phyloP scores from a whole-genome alignment of 2,797 vertebrate species.

The Sternotherus odoratus region DNA sequence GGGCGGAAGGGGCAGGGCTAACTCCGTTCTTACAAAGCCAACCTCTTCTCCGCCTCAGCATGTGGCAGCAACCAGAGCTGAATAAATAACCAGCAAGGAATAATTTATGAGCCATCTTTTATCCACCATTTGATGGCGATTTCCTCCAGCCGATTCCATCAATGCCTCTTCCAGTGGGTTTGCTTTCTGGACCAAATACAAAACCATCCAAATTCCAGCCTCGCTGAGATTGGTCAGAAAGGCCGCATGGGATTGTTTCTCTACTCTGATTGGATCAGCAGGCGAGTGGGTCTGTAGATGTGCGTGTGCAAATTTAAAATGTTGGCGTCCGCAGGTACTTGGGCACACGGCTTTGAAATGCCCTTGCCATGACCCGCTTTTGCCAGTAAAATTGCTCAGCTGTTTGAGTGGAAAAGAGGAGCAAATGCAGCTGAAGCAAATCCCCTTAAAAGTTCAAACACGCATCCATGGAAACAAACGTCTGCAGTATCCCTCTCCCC shows the following conservation, averaged over 20 bases:
- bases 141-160: neutral
- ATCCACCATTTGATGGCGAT: neutral
- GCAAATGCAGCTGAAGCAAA: neutral
- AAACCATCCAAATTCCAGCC: neutral
- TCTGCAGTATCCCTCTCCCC: neutral
- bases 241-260: neutral
- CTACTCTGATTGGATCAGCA: neutral
- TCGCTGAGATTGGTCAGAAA: neutral
- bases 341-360: neutral
- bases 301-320: neutral
- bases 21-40: neutral
- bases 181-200: neutral
- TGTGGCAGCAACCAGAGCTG: neutral
- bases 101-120: neutral
- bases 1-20: neutral
- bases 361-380: neutral
- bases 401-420: neutral
- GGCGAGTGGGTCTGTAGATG: neutral
- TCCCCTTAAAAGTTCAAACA: neutral
- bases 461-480: neutral
- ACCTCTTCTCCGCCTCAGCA: neutral
- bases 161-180: neutral
- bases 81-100: neutral
- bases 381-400: neutral
- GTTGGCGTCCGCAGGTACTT: neutral